Percentiles rank a stretch among this genome's conserved stretches.
Conservation (phyloP, 2,797 vertebrate genomes). For the Melanotaenia nigrans region DNA sequence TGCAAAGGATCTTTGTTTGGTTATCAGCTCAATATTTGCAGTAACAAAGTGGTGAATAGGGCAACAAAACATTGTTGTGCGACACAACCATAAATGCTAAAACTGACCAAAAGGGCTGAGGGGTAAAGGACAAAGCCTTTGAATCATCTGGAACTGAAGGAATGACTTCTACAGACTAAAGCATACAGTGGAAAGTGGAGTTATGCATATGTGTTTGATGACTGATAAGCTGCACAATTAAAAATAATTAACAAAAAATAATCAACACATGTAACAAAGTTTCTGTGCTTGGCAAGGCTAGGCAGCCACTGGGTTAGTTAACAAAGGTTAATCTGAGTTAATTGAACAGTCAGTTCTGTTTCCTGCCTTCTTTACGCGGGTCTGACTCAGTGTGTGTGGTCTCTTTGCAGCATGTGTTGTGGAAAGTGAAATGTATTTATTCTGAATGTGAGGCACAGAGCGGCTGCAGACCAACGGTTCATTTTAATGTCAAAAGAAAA, state of each 20-base stretch:
- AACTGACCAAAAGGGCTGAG: slow-evolving; percentile 4
- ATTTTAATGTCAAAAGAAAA: slow-evolving; percentile 26
- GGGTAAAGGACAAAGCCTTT: background rate
- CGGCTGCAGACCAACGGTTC: slow-evolving; percentile 10
- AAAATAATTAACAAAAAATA: slow-evolving; percentile 34
- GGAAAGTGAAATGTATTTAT: slow-evolving; percentile 40
- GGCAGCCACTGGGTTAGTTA: slow-evolving; percentile 50
- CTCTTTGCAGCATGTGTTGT: slow-evolving; percentile 25
- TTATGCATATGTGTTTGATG: slow-evolving; percentile 14
- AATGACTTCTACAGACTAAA: slow-evolving; percentile 8
- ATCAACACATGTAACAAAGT: slow-evolving; percentile 33
- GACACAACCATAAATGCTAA: background rate
- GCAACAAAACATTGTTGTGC: background rate
- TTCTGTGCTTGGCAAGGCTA: slow-evolving; percentile 13
- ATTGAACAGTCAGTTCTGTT: slow-evolving; percentile 43
- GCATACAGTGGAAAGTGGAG: slow-evolving; percentile 25
- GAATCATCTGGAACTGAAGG: slow-evolving; percentile 10
- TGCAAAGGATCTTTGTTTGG: too few species aligned
- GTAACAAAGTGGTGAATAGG: background rate
- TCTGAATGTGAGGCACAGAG: slow-evolving; percentile 10
- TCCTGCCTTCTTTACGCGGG: slow-evolving; percentile 28
- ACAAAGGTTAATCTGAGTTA: slow-evolving; percentile 64
- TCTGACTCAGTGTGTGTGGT: slow-evolving; percentile 33
- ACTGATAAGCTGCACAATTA: slow-evolving; percentile 50
- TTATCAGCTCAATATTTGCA: background rate